These are phyloP conservation scores for Tholera decimalis DNA, from an alignment of 2,888 invertebrate genomes.

Conservation along the genomic window DNA sequence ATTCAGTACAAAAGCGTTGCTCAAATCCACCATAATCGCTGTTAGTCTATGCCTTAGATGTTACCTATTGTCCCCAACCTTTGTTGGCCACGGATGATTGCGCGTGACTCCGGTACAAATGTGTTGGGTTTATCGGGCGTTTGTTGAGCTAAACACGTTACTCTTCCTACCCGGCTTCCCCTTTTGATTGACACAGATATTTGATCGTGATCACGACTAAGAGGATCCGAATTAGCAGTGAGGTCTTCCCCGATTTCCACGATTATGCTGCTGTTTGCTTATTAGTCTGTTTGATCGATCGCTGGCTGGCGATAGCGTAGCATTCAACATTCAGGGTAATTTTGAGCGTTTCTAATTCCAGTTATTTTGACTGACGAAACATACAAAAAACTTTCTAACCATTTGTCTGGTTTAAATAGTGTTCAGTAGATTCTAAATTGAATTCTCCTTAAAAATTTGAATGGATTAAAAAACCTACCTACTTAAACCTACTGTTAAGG, in stretches of 20 bases:
- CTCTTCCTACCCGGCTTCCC: conserved; percentile 60
- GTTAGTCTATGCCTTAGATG: conserved; percentile 56
- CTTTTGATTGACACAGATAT: conserved; percentile 85
- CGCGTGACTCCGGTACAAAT: conserved; percentile 85
- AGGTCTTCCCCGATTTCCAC: conserved; percentile 51
- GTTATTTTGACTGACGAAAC: conserved; percentile 6
- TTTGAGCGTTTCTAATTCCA: conserved; percentile 5
- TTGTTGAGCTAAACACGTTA: conserved; percentile 75
- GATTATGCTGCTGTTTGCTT: conserved; percentile 51
- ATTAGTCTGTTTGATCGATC: conserved; percentile 18
- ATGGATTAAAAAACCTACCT: too few species aligned
- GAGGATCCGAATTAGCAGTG: conserved; percentile 49
- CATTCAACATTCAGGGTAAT: conserved; percentile 13
- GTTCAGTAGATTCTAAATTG: too few species aligned
- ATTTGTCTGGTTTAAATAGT: too few species aligned
- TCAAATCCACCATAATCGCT: conserved; percentile 61
- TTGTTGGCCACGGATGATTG: conserved; percentile 86
- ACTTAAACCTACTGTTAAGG: too few species aligned
- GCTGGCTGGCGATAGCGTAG: conserved; percentile 23
- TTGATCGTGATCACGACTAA: conserved; percentile 68
- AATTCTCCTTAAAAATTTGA: too few species aligned
- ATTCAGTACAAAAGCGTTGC: conserved; percentile 52
- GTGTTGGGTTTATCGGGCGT: conserved; percentile 77
- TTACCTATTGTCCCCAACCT: conserved; percentile 69
- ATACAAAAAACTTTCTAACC: too few species aligned